A percentile compares a stretch with the other conserved stretches of the same genome.
These are phyloP conservation scores for Neosalanx taihuensis DNA, from an alignment of 2,797 vertebrate genomes.

Conservation along the genomic window DNA sequence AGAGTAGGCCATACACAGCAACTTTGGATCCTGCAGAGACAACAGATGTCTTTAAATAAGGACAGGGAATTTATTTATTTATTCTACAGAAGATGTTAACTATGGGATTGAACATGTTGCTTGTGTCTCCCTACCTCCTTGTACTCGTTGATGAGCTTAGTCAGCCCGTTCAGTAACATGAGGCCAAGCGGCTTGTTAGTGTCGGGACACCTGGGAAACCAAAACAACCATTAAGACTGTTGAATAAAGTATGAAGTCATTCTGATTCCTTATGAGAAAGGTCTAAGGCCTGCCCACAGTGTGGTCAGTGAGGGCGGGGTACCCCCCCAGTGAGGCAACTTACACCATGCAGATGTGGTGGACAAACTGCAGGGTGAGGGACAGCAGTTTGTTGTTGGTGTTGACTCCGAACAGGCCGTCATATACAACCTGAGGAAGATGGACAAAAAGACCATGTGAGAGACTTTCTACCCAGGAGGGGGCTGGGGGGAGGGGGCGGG, in stretches of 20 bases:
- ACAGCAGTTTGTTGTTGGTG: slow-evolving; percentile 95
- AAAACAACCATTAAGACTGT: neutral
- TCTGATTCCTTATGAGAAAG: no score
- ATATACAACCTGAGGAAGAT: slow-evolving; percentile 84
- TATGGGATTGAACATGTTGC: slow-evolving; percentile 12
- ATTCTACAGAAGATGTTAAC: neutral
- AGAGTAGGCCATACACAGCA: slow-evolving; percentile 93
- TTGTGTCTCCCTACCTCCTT: slow-evolving; percentile 84
- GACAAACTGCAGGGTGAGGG: slow-evolving; percentile 92
- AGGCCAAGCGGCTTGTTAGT: slow-evolving; percentile 94
- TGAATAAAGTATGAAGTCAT: no score
- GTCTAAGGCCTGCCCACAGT: neutral
- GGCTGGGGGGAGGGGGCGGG: no score
- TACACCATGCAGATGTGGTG: slow-evolving; percentile 92
- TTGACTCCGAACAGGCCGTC: slow-evolving; percentile 96
- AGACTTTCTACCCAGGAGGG: slow-evolving; percentile 13
- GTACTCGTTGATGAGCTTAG: slow-evolving; percentile 97
- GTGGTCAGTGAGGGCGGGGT: neutral
- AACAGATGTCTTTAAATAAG: slow-evolving; percentile 7
- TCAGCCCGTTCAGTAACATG: slow-evolving; percentile 97
- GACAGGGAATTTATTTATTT: neutral
- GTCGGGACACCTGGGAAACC: slow-evolving; percentile 84
- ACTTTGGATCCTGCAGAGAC: slow-evolving; percentile 86
- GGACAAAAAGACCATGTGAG: slow-evolving; percentile 67
- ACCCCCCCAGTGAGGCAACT: slow-evolving; percentile 51